Base-by-base conservation (phyloP, 23 tunicate genomes). In the Pegea sp. region DNA sequence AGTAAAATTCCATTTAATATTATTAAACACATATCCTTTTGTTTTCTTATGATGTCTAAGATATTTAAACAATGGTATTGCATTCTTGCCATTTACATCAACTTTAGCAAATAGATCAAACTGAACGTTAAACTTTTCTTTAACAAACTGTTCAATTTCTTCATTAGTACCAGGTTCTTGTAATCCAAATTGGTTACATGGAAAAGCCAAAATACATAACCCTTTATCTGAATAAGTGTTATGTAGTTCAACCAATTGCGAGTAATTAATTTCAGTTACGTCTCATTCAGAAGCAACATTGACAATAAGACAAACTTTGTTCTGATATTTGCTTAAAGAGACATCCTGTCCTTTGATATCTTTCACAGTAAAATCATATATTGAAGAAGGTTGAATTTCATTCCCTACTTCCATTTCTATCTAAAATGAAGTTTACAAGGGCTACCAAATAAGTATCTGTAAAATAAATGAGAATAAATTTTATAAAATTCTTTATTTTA, bases 261-360 rank as follows among this genome's bases (percentile, higher is more conserved):
- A 18, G 50, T 73, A 84, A 48, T 84, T 84, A 19, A 34, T 30
- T 25, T 74, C 57, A 50, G 95, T 74, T 48, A 73, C 62, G 52
- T 84, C 95, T 84, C 95, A 84, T 57, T 63, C 52, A 2, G 84
- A 67, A 0, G 95, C 95, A 19, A 84, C 95, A 42, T 84, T 84
- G 31, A 74, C 84, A 34, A 84, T 71, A 26, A 84, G 19, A 33
- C 72, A 60, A 2, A 84, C 95, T 27, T 25, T n/a, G 8, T 66
- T 76, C 50, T 65, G 54, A 52, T 84, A 84, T 34, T 57, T 58
- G 24, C 60, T 53, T 34, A 84, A 46, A 0, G 69, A 52, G 5
- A 84, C 95, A 48, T 62, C 67, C 21, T 74, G 67, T 27, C 95
- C 95, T 52, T 67, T 71, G 26, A 84, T 84, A 57, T 73, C 81